These are phyloP conservation scores for Listrodromus nycthemerus DNA, from an alignment of 2,888 invertebrate species.

Conservation along the genomic window DNA sequence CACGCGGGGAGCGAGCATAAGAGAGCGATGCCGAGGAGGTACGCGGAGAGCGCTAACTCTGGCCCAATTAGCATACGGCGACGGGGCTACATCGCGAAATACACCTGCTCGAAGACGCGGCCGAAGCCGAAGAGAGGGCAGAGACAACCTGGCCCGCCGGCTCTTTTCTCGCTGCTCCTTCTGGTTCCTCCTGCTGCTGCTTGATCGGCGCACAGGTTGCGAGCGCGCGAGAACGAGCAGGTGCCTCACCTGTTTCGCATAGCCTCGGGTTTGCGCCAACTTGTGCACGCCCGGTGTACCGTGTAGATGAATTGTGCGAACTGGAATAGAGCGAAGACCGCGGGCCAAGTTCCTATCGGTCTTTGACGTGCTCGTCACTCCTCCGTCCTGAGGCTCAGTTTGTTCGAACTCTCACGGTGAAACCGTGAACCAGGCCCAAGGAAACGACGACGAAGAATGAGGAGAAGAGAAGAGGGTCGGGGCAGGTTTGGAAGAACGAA, in stretches of 20 bases:
- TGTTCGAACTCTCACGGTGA: background rate
- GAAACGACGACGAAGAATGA: background rate
- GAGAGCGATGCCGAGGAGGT: background rate
- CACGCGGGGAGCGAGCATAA: constrained; percentile 41
- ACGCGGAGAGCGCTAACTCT: constrained; percentile 76
- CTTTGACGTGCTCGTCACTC: background rate
- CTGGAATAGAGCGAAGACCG: constrained; percentile 1
- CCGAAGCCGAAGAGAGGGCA: constrained; percentile 45
- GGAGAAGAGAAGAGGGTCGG: background rate
- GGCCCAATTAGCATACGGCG: constrained; percentile 83
- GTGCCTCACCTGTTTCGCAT: constrained; percentile 83
- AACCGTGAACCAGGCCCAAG: background rate
- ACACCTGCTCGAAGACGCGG: constrained; percentile 74
- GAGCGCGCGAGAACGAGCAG: constrained; percentile 73
- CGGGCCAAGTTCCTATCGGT: constrained; percentile 34
- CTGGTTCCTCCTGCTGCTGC: constrained; percentile 45
- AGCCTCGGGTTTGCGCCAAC: constrained; percentile 64
- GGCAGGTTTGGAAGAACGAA: constrained; percentile 3
- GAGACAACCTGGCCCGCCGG: constrained; percentile 47
- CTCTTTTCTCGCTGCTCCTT: constrained; percentile 53
- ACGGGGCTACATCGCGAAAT: constrained; percentile 79
- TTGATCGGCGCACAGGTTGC: constrained; percentile 61
- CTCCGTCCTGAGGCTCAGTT: background rate
- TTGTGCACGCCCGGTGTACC: background rate
- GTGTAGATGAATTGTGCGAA: constrained; percentile 13